phyloP scores from a whole-genome alignment of 2,113 vertebrate species.

The Eira barbara region DNA sequence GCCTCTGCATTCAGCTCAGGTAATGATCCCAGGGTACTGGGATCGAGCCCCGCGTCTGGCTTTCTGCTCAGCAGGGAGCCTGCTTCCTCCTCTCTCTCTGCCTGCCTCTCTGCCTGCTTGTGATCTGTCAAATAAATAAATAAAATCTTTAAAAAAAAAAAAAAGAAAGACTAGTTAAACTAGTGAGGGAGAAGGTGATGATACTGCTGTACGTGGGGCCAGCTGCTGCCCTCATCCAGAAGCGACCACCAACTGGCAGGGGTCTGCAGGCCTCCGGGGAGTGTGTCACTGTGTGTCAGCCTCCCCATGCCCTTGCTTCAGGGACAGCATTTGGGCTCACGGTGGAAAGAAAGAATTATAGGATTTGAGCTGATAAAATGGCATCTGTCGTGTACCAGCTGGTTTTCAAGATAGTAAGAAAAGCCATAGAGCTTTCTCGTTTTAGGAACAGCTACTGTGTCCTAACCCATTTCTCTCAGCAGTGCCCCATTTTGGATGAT shows the following conservation, averaged over 20 bases:
- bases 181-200: not conserved
- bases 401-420: not conserved
- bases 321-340: not conserved
- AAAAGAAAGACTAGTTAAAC: not conserved
- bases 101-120: no score
- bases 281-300: accelerated
- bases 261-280: not conserved
- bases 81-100: no score
- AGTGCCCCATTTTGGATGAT: not conserved
- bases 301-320: not conserved
- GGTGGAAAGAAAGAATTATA: not conserved
- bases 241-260: not conserved
- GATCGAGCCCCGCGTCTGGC: no score
- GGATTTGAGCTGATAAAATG: not conserved
- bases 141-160: no score
- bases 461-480: not conserved
- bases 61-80: no score
- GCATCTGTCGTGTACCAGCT: not conserved
- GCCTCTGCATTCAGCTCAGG: no score
- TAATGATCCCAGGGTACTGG: no score
- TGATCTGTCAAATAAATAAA: no score
- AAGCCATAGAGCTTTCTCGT: not conserved
- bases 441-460: not conserved
- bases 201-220: accelerated
- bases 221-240: not conserved